Conservation (phyloP, 2,797 vertebrate genomes). For the Rhyacichthys aspro region DNA sequence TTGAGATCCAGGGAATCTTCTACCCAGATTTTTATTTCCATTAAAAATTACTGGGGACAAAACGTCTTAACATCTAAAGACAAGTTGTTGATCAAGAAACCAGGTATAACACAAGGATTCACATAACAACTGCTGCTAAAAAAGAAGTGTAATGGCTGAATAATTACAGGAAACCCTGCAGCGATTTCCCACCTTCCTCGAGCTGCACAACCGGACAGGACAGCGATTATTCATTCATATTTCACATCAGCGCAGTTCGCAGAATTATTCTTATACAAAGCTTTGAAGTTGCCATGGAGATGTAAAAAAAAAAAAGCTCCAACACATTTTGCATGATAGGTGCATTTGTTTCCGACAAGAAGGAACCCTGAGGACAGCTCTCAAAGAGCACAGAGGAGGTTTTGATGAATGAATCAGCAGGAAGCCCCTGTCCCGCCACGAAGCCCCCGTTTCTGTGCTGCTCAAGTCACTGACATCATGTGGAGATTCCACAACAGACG, state of each 20-base stretch:
- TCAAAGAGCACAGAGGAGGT: not conserved
- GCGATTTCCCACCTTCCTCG: not conserved
- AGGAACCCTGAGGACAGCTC: not conserved
- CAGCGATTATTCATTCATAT: not conserved
- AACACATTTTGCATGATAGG: too few relatives aligned
- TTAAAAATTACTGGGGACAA: not conserved
- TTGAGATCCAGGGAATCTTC: too few relatives aligned
- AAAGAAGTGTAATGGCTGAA: not conserved
- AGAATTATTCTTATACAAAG: not conserved
- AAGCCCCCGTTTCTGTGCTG: not conserved
- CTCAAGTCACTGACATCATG: not conserved
- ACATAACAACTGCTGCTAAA: not conserved
- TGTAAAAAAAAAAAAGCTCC: not conserved
- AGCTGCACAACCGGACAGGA: not conserved
- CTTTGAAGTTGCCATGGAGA: not conserved
- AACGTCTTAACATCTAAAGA: not conserved
- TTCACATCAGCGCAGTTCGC: not conserved
- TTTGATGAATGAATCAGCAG: conserved; percentile 4
- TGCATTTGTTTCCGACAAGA: not conserved
- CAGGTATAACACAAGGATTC: not conserved
- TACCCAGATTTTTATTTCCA: too few relatives aligned
- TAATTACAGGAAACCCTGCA: conserved; percentile 3
- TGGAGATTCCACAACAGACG: conserved; percentile 2
- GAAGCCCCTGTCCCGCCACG: not conserved
- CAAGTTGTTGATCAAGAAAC: too few relatives aligned